Percentiles rank a stretch among this genome's conserved stretches.
Conservation (phyloP, 2,797 vertebrate genomes). For the Botia almorhae region DNA sequence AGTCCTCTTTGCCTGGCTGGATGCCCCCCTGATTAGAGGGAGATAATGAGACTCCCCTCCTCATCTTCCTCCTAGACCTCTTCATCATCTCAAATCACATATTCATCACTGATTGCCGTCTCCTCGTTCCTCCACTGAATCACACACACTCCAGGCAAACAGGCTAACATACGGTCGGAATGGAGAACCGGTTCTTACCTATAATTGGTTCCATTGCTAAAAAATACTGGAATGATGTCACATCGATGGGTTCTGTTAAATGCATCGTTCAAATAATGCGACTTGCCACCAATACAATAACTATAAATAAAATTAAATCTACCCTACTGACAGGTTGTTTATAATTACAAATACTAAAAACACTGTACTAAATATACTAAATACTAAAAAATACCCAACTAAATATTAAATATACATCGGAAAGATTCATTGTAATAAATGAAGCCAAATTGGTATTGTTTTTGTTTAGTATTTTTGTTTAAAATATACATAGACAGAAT, state of each 20-base stretch:
- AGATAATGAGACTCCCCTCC: slow-evolving; percentile 63
- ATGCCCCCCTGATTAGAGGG: slow-evolving; percentile 66
- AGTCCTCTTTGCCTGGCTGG: slow-evolving; percentile 64
- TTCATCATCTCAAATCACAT: slow-evolving; percentile 66
- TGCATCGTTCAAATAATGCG: neutral
- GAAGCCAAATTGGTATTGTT: too few relatives aligned
- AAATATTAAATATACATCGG: too few relatives aligned
- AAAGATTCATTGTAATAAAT: too few relatives aligned
- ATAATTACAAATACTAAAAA: too few relatives aligned
- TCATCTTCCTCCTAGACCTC: slow-evolving; percentile 49
- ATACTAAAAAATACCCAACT: too few relatives aligned
- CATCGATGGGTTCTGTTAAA: too few relatives aligned
- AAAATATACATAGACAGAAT: too few relatives aligned
- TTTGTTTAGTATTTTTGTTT: too few relatives aligned
- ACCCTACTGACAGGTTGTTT: too few relatives aligned
- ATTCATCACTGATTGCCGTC: slow-evolving; percentile 64
- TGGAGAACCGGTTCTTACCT: neutral
- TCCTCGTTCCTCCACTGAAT: slow-evolving; percentile 49
- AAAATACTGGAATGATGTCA: too few relatives aligned
- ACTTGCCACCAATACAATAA: neutral
- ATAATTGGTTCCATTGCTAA: neutral
- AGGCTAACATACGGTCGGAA: neutral
- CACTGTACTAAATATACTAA: too few relatives aligned
- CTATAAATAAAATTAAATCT: neutral
- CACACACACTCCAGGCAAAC: slow-evolving; percentile 48